Percentiles rank a stretch among this genome's conserved stretches.
Conservation (phyloP, 2,113 vertebrate species). For the Steatornis caripensis region DNA sequence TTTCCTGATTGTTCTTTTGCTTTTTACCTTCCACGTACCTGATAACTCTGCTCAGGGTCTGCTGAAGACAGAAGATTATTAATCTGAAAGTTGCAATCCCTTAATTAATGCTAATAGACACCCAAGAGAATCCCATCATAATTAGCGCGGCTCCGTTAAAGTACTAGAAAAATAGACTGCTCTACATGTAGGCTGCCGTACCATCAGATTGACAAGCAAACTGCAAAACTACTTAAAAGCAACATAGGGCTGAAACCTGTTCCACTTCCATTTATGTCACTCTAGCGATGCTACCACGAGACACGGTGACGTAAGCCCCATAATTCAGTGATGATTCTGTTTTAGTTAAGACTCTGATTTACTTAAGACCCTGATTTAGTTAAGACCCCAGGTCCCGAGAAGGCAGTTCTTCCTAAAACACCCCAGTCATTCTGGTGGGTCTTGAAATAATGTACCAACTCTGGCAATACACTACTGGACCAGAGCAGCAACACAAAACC, state of each 20-base stretch:
- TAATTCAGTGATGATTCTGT: not conserved
- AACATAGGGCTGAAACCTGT: not conserved
- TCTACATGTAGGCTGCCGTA: not conserved
- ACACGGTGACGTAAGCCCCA: not conserved
- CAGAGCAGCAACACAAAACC: not conserved
- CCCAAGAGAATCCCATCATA: not conserved
- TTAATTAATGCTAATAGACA: constrained; percentile 46
- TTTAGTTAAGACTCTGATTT: not conserved
- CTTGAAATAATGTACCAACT: not conserved
- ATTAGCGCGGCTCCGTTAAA: not conserved
- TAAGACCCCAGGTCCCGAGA: not conserved
- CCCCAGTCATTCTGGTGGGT: not conserved
- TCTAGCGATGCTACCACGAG: not conserved
- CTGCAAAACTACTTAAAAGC: not conserved
- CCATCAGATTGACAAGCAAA: not conserved
- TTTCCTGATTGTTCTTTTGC: not conserved
- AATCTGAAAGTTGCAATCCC: constrained; percentile 6
- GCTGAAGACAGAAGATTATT: constrained; percentile 3
- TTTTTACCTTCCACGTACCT: not conserved
- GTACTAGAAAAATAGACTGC: not conserved
- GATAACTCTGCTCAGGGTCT: not conserved
- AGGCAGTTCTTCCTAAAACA: not conserved
- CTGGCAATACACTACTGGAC: not conserved
- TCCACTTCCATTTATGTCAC: not conserved
- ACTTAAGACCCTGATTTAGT: not conserved